These are phyloP conservation scores for Troides aeacus DNA, from an alignment of 2,888 invertebrate species.

Conservation along the genomic window DNA sequence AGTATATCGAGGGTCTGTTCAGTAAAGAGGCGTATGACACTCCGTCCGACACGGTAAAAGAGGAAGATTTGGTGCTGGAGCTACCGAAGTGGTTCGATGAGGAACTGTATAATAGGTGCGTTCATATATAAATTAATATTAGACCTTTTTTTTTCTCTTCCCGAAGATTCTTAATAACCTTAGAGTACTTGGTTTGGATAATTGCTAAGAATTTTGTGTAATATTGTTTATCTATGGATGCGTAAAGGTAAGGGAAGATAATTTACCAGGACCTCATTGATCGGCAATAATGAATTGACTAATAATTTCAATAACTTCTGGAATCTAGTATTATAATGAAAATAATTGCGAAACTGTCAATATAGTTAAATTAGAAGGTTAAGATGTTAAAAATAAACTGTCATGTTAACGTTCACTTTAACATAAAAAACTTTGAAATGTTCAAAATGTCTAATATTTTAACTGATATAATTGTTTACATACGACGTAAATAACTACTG, in stretches of 20 bases:
- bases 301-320: background rate
- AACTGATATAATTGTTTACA: no score
- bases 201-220: no score
- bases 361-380: no score
- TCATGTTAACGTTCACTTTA: no score
- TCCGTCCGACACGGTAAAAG: constrained; percentile 50
- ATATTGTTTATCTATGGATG: no score
- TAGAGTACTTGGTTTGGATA: no score
- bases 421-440: no score
- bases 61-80: constrained; percentile 54
- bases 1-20: constrained; percentile 48
- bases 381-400: no score
- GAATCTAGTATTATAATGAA: background rate
- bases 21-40: constrained; percentile 47
- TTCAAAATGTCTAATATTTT: no score
- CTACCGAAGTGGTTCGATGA: constrained; percentile 82
- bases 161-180: no score
- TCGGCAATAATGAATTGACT: background rate
- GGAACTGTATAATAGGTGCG: constrained; percentile 79
- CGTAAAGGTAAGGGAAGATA: no score
- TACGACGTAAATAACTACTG: no score
- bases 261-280: background rate
- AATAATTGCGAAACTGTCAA: background rate
- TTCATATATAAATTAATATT: background rate
- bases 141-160: background rate